phyloP scores from a whole-genome alignment of 1,140 invertebrate species.

The Drosophila sturtevanti region DNA sequence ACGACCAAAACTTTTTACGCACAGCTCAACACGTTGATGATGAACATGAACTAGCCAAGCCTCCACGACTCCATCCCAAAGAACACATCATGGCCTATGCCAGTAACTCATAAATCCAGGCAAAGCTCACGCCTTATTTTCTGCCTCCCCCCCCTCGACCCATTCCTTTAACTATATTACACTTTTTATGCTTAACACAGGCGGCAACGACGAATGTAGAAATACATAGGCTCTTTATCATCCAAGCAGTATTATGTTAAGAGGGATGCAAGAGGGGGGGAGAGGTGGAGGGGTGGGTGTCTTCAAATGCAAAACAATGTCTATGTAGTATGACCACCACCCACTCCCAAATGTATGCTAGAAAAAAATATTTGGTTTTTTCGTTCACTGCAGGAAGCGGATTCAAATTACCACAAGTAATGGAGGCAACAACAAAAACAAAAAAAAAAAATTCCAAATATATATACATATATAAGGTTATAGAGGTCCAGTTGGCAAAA shows the following conservation, averaged over 20 bases:
- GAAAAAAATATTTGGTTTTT: conserved; percentile 30
- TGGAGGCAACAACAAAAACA: conserved; percentile 1
- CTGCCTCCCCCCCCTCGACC: too few species aligned
- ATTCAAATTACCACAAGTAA: conserved; percentile 69
- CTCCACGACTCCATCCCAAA: too few species aligned
- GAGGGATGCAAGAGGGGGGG: neutral
- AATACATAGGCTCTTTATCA: conserved; percentile 16
- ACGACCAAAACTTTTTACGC: conserved; percentile 66
- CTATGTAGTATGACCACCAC: conserved; percentile 2
- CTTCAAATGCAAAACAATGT: conserved; percentile 56
- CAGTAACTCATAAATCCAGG: conserved; percentile 56
- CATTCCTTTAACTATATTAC: conserved; percentile 53
- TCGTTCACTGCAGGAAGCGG: conserved; percentile 26
- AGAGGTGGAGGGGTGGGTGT: conserved; percentile 25
- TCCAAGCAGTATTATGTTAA: neutral
- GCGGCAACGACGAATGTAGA: conserved; percentile 14
- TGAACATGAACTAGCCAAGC: conserved; percentile 53
- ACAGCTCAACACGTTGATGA: conserved; percentile 66
- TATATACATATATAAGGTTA: neutral
- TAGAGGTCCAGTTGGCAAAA: conserved; percentile 17
- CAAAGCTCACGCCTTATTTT: conserved; percentile 39
- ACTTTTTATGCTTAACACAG: conserved; percentile 58
- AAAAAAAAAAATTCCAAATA: too few species aligned
- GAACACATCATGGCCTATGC: neutral
- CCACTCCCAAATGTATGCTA: conserved; percentile 43